A percentile compares a stretch with the other conserved stretches of the same genome.
These are phyloP conservation scores for Trypoxylus dichotomus DNA, from an alignment of 1,140 invertebrate genomes.

Conservation along the genomic window DNA sequence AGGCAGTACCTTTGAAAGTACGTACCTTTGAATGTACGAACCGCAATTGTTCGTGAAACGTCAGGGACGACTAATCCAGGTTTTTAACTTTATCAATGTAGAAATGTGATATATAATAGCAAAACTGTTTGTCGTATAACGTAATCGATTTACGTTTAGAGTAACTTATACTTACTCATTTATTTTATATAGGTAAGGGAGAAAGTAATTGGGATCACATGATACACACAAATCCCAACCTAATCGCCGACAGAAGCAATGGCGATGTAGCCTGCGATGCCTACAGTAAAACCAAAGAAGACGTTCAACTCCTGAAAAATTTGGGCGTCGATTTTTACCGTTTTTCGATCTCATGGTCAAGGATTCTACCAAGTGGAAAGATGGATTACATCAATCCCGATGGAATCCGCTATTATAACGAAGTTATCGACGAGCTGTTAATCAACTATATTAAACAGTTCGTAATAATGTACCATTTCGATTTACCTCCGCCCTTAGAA, in stretches of 20 bases:
- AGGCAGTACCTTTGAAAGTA: too few relatives aligned
- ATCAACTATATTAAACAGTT: conserved; percentile 63
- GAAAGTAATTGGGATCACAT: conserved; percentile 63
- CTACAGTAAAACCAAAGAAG: conserved; percentile 61
- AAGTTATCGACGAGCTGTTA: conserved; percentile 61
- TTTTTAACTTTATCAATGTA: too few relatives aligned
- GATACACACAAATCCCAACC: conserved; percentile 56
- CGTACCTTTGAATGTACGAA: too few relatives aligned
- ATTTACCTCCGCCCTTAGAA: conserved; percentile 65
- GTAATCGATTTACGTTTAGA: too few relatives aligned
- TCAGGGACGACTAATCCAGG: too few relatives aligned
- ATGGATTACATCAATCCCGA: conserved; percentile 59
- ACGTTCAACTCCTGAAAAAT: conserved; percentile 56
- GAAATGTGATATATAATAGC: too few relatives aligned
- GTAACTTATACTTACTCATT: too few relatives aligned
- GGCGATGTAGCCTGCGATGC: conserved; percentile 61
- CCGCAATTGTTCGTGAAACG: too few relatives aligned
- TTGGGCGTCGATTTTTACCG: conserved; percentile 57
- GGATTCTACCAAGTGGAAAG: conserved; percentile 47
- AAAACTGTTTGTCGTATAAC: too few relatives aligned
- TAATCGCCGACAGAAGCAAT: conserved; percentile 56
- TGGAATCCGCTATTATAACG: conserved; percentile 66
- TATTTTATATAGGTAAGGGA: conserved; percentile 49
- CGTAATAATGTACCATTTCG: conserved; percentile 65
- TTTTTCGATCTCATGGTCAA: conserved; percentile 65